These are phyloP conservation scores for Cheilosia urbana DNA, from an alignment of 2,888 invertebrate genomes.

Conservation along the genomic window DNA sequence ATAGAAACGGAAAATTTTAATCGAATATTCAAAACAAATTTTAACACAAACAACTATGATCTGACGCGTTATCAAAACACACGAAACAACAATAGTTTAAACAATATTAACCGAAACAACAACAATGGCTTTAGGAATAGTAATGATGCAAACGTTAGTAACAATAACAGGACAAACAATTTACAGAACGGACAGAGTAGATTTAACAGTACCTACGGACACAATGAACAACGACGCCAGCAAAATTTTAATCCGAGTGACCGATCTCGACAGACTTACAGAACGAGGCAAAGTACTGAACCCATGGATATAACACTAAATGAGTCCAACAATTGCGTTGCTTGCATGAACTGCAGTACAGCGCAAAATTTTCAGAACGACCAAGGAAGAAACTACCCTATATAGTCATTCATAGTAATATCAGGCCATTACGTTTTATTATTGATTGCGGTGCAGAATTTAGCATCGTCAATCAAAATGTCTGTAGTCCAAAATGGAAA, in stretches of 20 bases:
- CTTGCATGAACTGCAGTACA: background rate
- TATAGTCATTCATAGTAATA: slow-evolving; percentile 14
- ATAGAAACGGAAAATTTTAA: slow-evolving; percentile 28
- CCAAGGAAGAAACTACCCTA: slow-evolving; percentile 9
- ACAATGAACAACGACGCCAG: background rate
- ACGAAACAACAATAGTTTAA: background rate
- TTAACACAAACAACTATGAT: background rate
- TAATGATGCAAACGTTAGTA: too few species aligned
- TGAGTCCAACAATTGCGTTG: slow-evolving; percentile 1
- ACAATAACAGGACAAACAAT: background rate
- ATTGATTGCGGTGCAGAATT: slow-evolving; percentile 29
- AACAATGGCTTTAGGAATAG: background rate
- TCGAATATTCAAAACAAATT: background rate
- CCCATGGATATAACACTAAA: slow-evolving; percentile 4
- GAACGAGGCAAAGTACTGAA: slow-evolving; percentile 2
- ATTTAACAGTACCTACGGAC: background rate
- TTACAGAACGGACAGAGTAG: background rate
- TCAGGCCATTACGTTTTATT: slow-evolving; percentile 23
- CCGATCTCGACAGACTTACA: background rate
- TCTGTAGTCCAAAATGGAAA: slow-evolving; percentile 24
- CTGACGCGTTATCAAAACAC: background rate
- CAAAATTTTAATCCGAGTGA: background rate
- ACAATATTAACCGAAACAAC: background rate
- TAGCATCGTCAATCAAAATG: slow-evolving; percentile 16
- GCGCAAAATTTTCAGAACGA: slow-evolving; percentile 14